Conservation (phyloP, 2,888 invertebrate genomes). For the Rhagonycha fulva region DNA sequence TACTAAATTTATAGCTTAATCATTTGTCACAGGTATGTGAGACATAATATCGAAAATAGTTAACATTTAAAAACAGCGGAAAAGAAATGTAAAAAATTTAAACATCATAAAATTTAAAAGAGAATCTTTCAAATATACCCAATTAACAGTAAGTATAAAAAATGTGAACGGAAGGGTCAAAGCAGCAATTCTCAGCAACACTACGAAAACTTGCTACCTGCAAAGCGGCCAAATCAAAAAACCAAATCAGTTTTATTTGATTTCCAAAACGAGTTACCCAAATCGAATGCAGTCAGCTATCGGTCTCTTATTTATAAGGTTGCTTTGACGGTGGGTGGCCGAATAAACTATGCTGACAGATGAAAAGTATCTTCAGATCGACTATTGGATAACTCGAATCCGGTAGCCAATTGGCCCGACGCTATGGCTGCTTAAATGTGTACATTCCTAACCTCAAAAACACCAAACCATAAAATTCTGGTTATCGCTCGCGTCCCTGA, state of each 20-base stretch:
- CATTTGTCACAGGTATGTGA: not conserved
- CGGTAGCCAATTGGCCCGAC: constrained; percentile 56
- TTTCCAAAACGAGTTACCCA: constrained; percentile 46
- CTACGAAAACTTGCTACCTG: constrained; percentile 23
- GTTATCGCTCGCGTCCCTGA: constrained; percentile 30
- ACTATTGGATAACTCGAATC: constrained; percentile 56
- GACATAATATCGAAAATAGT: not conserved
- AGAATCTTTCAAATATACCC: constrained; percentile 43
- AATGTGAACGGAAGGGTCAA: constrained; percentile 37
- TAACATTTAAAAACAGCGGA: not conserved
- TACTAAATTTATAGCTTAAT: not conserved
- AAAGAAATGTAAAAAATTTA: not conserved
- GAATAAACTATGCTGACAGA: constrained; percentile 52
- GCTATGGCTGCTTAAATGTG: constrained; percentile 44
- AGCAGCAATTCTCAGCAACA: constrained; percentile 30
- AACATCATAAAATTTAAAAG: constrained; percentile 35
- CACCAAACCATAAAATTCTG: constrained; percentile 24
- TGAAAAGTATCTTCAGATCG: constrained; percentile 57
- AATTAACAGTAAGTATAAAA: constrained; percentile 45
- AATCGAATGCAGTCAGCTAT: constrained; percentile 44
- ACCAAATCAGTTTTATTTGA: constrained; percentile 43
- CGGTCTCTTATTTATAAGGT: constrained; percentile 55
- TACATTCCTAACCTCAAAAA: constrained; percentile 35
- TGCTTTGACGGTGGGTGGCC: constrained; percentile 55
- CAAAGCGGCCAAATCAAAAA: constrained; percentile 32